Evolutionary conservation across 1,140 invertebrate genomes (phyloP).

Genomic region (Aphelinus certus): DNA sequence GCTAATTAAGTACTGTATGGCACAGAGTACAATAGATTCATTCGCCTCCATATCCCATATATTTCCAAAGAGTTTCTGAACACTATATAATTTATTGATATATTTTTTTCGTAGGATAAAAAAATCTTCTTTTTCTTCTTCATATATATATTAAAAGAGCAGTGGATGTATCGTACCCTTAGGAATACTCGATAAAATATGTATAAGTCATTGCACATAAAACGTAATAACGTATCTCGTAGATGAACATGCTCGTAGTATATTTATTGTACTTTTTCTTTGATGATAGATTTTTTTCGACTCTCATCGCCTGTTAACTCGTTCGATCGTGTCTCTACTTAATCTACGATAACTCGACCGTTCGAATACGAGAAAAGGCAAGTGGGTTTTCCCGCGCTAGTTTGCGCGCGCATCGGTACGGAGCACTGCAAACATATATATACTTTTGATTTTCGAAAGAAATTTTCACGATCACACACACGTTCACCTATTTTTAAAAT

Average conservation of each 20-base stretch:
- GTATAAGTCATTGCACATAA: slow-evolving; percentile 29
- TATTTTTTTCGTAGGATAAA: slow-evolving; percentile 24
- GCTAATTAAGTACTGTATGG: slow-evolving; percentile 18
- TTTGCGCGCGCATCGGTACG: slow-evolving; percentile 3
- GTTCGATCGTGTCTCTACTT: slow-evolving; percentile 18
- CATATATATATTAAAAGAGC: slow-evolving; percentile 14
- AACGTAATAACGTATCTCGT: background rate
- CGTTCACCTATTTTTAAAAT: background rate
- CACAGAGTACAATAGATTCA: slow-evolving; percentile 26
- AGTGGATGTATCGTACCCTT: slow-evolving; percentile 8
- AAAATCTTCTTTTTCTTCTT: slow-evolving; percentile 14
- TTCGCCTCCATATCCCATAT: background rate
- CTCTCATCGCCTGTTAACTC: slow-evolving; percentile 11
- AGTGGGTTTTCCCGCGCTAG: background rate
- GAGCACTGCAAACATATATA: slow-evolving; percentile 22
- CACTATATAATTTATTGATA: slow-evolving; percentile 19
- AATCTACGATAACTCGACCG: slow-evolving; percentile 22
- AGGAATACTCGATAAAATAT: slow-evolving; percentile 21
- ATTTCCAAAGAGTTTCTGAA: background rate
- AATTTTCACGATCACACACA: slow-evolving; percentile 1
- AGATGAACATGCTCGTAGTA: background rate
- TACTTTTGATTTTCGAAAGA: slow-evolving; percentile 16
- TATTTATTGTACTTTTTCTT: slow-evolving; percentile 33
- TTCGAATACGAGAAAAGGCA: slow-evolving; percentile 33
- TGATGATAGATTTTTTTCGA: slow-evolving; percentile 16